These are phyloP conservation scores for Todiramphus chloris DNA, from an alignment of 2,113 vertebrate species.

Conservation along the genomic window DNA sequence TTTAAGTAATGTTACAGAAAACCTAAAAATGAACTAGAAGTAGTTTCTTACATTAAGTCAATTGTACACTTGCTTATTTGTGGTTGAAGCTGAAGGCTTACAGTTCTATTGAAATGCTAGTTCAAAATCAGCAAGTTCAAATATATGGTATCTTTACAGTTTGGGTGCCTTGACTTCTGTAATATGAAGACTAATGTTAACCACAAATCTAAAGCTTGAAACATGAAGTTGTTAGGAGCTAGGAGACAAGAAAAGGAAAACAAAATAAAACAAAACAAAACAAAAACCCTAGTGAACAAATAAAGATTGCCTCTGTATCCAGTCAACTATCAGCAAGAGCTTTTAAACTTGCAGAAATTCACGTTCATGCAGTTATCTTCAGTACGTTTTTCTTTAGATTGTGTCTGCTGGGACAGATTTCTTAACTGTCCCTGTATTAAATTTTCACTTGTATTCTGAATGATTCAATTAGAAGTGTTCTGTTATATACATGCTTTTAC, in stretches of 20 bases:
- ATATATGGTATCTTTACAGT: not conserved
- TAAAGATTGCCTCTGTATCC: not conserved
- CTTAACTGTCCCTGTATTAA: not conserved
- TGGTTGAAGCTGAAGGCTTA: not conserved
- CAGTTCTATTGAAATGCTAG: not conserved
- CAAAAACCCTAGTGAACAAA: not conserved
- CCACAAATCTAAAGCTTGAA: not conserved
- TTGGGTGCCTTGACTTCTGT: not conserved
- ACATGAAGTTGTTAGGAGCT: not conserved
- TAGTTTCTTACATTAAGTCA: not conserved
- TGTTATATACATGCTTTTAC: not conserved
- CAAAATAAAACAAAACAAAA: not conserved
- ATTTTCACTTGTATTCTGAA: not conserved
- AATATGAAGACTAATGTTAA: not conserved
- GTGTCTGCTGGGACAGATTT: not conserved
- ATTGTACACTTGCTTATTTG: not conserved
- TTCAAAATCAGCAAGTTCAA: not conserved
- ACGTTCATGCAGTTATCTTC: not conserved
- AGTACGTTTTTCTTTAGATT: not conserved
- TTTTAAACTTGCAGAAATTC: not conserved
- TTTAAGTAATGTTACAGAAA: not conserved
- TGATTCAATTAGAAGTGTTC: not conserved
- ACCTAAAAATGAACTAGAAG: not conserved
- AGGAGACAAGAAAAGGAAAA: not conserved
- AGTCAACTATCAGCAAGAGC: not conserved